Conservation (phyloP, 2,797 vertebrate species). For the Myioborus melanocephalus region DNA sequence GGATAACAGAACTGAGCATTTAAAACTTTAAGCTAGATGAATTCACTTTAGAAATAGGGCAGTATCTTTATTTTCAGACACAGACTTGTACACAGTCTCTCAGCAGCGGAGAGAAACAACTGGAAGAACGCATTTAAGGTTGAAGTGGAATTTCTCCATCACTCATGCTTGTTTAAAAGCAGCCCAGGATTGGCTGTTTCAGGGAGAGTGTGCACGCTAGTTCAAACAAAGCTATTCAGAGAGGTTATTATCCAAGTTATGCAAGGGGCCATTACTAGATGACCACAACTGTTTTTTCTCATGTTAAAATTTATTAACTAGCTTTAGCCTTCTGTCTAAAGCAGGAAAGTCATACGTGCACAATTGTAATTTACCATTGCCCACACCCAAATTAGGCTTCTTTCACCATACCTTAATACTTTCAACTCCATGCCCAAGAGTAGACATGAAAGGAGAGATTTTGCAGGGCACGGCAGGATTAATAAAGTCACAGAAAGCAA, state of each 20-base stretch:
- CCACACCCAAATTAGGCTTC: conserved; percentile 7
- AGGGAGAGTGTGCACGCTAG: conserved; percentile 13
- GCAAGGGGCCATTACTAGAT: conserved; percentile 61
- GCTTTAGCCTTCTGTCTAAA: conserved; percentile 9
- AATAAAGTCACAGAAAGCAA: conserved; percentile 9
- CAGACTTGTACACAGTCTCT: background rate
- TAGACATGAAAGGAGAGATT: conserved; percentile 31
- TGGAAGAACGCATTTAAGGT: background rate
- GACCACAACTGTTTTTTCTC: conserved; percentile 62
- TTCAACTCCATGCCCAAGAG: background rate
- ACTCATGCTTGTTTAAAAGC: conserved; percentile 34
- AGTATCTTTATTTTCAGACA: background rate
- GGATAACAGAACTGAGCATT: background rate
- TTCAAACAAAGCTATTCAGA: conserved; percentile 57
- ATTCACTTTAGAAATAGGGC: background rate
- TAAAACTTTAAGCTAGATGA: background rate
- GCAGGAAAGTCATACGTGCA: conserved; percentile 10
- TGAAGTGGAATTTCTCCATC: conserved; percentile 48
- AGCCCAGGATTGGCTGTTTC: conserved; percentile 6
- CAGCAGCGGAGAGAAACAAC: background rate
- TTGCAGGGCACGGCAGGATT: background rate
- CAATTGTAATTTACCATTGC: background rate
- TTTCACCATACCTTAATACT: conserved; percentile 17
- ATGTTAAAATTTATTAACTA: conserved; percentile 51
- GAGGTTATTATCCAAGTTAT: conserved; percentile 43